Conservation (phyloP, 2,113 vertebrate species). For the Oostethus manadensis region DNA sequence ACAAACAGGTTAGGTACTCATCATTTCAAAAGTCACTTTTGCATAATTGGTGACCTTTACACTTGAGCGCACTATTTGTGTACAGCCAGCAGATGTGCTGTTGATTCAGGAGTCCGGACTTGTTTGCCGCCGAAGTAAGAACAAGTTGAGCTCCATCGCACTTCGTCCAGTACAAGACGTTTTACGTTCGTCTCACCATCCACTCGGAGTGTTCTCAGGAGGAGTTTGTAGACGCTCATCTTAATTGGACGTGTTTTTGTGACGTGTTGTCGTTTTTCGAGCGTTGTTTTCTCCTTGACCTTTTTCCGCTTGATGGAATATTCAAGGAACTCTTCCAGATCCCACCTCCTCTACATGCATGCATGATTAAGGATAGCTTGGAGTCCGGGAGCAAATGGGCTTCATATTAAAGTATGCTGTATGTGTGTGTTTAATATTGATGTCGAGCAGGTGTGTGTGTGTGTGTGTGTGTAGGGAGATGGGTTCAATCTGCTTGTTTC, state of each 20-base stretch:
- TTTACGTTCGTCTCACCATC: too few relatives aligned
- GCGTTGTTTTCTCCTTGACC: constrained; percentile 23
- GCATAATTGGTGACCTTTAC: too few relatives aligned
- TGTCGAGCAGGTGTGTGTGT: background rate
- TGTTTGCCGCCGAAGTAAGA: background rate
- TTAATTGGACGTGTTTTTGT: background rate
- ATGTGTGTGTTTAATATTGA: constrained; percentile 10
- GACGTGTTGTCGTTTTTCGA: background rate
- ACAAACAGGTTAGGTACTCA: too few relatives aligned
- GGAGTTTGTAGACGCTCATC: background rate
- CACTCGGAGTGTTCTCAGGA: too few relatives aligned
- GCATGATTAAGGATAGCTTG: constrained; percentile 37
- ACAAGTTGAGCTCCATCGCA: background rate
- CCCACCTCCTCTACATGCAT: constrained; percentile 12
- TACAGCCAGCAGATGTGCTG: background rate
- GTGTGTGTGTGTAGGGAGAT: constrained; percentile 13
- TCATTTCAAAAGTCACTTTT: too few relatives aligned
- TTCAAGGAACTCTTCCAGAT: background rate
- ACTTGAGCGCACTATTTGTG: too few relatives aligned
- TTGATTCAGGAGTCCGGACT: too few relatives aligned
- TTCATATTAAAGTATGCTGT: constrained; percentile 40
- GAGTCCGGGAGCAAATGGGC: constrained; percentile 13
- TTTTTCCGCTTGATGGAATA: background rate
- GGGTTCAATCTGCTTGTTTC: constrained; percentile 18
- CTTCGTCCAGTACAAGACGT: background rate